Evolutionary conservation across 1,140 invertebrate genomes (phyloP).

Genomic region (Neotoxoptera formosana): DNA sequence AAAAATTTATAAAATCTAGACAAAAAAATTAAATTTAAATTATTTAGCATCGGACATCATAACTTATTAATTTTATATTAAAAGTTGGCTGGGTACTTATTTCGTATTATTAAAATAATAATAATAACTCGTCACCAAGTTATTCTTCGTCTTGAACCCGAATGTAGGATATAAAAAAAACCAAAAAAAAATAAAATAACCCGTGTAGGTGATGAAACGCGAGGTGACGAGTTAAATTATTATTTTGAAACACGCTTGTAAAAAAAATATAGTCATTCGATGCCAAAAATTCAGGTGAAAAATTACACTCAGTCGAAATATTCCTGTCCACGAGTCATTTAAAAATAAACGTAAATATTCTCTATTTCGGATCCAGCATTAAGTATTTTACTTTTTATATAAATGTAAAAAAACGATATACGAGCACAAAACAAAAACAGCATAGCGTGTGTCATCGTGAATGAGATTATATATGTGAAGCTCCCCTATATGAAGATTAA

Average conservation of each 20-base stretch:
- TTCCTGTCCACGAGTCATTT: slow-evolving; percentile 52
- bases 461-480: slow-evolving; percentile 14
- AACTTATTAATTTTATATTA: slow-evolving; percentile 28
- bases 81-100: slow-evolving; percentile 22
- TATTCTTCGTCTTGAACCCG: background rate
- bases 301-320: slow-evolving; percentile 55
- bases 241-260: slow-evolving; percentile 16
- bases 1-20: background rate
- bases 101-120: slow-evolving; percentile 38
- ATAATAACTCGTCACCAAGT: slow-evolving; percentile 28
- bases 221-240: slow-evolving; percentile 56
- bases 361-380: slow-evolving; percentile 10
- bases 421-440: slow-evolving; percentile 21
- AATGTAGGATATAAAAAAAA: slow-evolving; percentile 38
- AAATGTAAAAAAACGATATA: slow-evolving; percentile 21
- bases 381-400: background rate
- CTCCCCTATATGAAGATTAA: slow-evolving; percentile 45
- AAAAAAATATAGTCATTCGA: slow-evolving; percentile 55
- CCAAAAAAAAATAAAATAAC: background rate
- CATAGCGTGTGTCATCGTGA: background rate
- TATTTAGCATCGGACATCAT: background rate
- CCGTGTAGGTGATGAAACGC: slow-evolving; percentile 50
- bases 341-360: slow-evolving; percentile 45
- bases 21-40: background rate
- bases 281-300: slow-evolving; percentile 58